Conservation (phyloP, 2,888 invertebrate genomes). For the Heliconius aoede region DNA sequence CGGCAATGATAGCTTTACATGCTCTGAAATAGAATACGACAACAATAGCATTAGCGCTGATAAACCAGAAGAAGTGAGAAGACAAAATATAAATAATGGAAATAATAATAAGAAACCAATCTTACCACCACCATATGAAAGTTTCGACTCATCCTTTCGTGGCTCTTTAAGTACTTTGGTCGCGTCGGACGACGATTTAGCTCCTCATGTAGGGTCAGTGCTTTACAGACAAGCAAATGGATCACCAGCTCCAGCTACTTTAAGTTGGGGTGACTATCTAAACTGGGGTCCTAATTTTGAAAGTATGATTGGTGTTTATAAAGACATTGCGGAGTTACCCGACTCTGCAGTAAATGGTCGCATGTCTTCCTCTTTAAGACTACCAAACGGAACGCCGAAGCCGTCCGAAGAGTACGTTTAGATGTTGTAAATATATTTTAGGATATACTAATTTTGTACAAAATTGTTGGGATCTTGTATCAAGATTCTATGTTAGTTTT, state of each 20-base stretch:
- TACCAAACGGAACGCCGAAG: conserved; percentile 91
- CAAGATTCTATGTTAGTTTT: conserved; percentile 72
- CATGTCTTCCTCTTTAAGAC: conserved; percentile 88
- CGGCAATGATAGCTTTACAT: conserved; percentile 98
- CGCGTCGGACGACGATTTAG: conserved; percentile 95
- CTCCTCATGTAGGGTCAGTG: conserved; percentile 90
- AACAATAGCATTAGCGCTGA: conserved; percentile 93
- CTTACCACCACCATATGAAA: conserved; percentile 92
- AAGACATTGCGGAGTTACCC: conserved; percentile 97
- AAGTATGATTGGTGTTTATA: conserved; percentile 97
- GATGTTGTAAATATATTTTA: conserved; percentile 52
- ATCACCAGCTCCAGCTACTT: conserved; percentile 89
- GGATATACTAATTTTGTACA: conserved; percentile 63
- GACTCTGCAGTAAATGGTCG: conserved; percentile 88
- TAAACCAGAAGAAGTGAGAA: conserved; percentile 86
- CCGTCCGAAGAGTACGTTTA: conserved; percentile 95
- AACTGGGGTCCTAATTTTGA: conserved; percentile 99
- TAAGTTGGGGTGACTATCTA: conserved; percentile 96
- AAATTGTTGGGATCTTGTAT: conserved; percentile 79
- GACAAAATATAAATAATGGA: conserved; percentile 81
- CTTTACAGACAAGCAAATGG: conserved; percentile 91
- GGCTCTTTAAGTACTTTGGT: conserved; percentile 97
- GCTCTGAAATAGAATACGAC: conserved; percentile 98
- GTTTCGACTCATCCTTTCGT: conserved; percentile 96
- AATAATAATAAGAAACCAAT: conserved; percentile 86